Evolutionary conservation across 2,888 invertebrate genomes (phyloP).

Genomic region (Elgonia sp.): DNA sequence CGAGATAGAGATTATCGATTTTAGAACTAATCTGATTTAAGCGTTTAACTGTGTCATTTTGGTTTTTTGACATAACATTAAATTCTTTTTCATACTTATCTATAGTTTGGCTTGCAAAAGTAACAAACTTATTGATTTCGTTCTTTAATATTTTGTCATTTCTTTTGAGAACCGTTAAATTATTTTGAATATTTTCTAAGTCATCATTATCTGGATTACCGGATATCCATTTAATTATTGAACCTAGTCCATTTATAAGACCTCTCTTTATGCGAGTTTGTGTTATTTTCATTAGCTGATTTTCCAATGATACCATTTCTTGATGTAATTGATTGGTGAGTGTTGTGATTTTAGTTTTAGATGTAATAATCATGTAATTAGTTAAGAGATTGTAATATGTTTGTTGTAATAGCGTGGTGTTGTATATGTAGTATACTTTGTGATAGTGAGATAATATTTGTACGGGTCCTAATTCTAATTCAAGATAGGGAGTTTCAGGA

Average conservation of each 20-base stretch:
- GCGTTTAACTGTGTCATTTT: conserved; percentile 5
- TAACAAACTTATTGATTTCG: conserved; percentile 11
- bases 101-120: conserved; percentile 25
- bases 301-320: conserved; percentile 7
- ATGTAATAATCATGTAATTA: conserved; percentile 8
- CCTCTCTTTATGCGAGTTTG: conserved; percentile 6
- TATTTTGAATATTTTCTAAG: conserved; percentile 21
- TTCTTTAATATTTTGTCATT: conserved; percentile 9
- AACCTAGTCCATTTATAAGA: conserved; percentile 2
- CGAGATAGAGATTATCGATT: conserved; percentile 32
- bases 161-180: not conserved
- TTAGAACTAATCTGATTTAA: not conserved
- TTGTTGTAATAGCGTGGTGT: conserved; percentile 10
- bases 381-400: conserved; percentile 13
- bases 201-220: conserved; percentile 20
- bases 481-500: conserved; percentile 21
- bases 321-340: not conserved
- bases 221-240: conserved; percentile 15
- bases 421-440: conserved; percentile 13
- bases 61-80: conserved; percentile 8
- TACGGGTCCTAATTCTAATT: conserved; percentile 21
- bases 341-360: not conserved
- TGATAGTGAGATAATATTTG: conserved; percentile 20
- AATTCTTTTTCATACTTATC: conserved; percentile 22
- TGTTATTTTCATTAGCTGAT: conserved; percentile 1